phyloP scores from a whole-genome alignment of 2,888 invertebrate species.

The Helicoverpa assulta region DNA sequence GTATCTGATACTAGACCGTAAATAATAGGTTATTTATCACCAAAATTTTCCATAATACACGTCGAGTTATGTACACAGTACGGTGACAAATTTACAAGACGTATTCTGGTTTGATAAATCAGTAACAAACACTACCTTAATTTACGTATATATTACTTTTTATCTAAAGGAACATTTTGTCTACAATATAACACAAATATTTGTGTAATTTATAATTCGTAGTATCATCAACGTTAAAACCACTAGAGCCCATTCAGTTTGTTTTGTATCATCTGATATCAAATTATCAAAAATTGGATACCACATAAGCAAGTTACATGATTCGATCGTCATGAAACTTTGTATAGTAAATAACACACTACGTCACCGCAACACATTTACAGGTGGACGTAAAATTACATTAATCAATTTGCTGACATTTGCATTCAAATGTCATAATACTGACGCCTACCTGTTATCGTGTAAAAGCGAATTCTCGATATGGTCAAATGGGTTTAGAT shows the following conservation, averaged over 20 bases:
- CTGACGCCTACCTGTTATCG: conserved; percentile 39
- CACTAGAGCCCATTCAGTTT: conserved; percentile 42
- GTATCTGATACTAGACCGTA: conserved; percentile 31
- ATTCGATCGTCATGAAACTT: conserved; percentile 31
- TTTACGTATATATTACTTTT: conserved; percentile 71
- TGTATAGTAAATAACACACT: conserved; percentile 5
- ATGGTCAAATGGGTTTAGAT: conserved; percentile 51
- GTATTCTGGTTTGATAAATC: conserved; percentile 80
- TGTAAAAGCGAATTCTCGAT: conserved; percentile 45
- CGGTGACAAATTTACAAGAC: conserved; percentile 80
- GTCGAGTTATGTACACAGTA: conserved; percentile 64
- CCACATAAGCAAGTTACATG: conserved; percentile 20
- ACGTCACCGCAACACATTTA: conserved; percentile 30
- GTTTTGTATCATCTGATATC: conserved; percentile 42
- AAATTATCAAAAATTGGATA: conserved; percentile 20
- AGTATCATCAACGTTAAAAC: conserved; percentile 52
- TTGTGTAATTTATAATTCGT: conserved; percentile 63
- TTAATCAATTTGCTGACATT: conserved; percentile 37
- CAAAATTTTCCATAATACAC: conserved; percentile 70
- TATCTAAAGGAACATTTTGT: conserved; percentile 65
- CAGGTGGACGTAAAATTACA: conserved; percentile 25
- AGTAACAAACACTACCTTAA: conserved; percentile 77
- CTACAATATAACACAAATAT: conserved; percentile 64
- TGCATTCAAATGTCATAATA: conserved; percentile 29
- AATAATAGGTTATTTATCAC: conserved; percentile 53